Evolutionary conservation across 2,888 invertebrate species (phyloP).

Genomic region (Dynastes tityus): DNA sequence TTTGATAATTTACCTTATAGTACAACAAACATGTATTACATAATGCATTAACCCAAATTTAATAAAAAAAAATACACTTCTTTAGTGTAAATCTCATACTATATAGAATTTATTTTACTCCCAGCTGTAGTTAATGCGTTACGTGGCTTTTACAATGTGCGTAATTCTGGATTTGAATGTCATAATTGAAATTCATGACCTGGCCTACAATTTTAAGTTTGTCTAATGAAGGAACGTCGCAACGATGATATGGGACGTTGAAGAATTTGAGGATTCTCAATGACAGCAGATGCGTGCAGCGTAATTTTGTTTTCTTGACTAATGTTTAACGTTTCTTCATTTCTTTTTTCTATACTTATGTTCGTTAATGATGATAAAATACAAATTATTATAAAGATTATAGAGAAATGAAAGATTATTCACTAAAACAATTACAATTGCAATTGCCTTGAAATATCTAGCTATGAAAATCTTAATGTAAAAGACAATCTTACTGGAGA

Average conservation of each 20-base stretch:
- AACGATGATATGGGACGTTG: neutral
- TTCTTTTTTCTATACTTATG: neutral
- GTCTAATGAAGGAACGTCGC: conserved; percentile 6
- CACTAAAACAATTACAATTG: no score
- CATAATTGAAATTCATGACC: conserved; percentile 12
- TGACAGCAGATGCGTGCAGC: conserved; percentile 7
- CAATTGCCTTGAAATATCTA: no score
- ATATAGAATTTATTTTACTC: neutral
- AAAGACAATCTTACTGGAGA: no score
- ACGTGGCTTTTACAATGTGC: neutral
- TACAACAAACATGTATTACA: no score
- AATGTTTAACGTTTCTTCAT: neutral
- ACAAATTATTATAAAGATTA: no score
- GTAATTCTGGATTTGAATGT: neutral
- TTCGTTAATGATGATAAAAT: no score
- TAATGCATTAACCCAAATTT: no score
- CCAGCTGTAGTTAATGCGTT: neutral
- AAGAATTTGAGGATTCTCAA: conserved; percentile 41
- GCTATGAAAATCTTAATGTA: no score
- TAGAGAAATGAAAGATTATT: no score
- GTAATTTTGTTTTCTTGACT: neutral
- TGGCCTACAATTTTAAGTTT: conserved; percentile 12
- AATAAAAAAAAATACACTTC: no score
- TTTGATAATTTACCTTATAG: no score
- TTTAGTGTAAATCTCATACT: neutral